phyloP scores from a whole-genome alignment of 2,113 vertebrate genomes.

The Lethenteron camtschaticum region DNA sequence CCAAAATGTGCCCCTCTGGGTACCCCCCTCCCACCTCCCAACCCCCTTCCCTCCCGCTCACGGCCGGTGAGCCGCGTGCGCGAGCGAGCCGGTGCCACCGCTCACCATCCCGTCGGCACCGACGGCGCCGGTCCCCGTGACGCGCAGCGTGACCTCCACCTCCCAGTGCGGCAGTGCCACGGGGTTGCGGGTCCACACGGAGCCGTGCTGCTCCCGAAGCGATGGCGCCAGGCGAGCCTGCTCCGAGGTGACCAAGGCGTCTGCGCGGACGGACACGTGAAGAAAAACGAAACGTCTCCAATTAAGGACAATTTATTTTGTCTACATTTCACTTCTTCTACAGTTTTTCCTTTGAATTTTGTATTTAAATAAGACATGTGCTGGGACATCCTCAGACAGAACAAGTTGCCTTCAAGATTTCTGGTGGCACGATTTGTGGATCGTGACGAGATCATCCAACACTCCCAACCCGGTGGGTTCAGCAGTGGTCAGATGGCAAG shows the following conservation, averaged over 20 bases:
- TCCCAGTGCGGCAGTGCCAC: slow-evolving; percentile 64
- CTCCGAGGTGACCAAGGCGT: slow-evolving; percentile 78
- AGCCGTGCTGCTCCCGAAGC: slow-evolving; percentile 68
- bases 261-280: slow-evolving; percentile 17
- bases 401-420: too few relatives aligned
- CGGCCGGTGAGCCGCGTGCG: neutral
- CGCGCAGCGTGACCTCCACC: slow-evolving; percentile 65
- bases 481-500: too few relatives aligned
- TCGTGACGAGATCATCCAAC: too few relatives aligned
- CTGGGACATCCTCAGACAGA: too few relatives aligned
- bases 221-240: slow-evolving; percentile 80
- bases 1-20: neutral
- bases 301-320: too few relatives aligned
- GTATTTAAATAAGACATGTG: too few relatives aligned
- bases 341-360: too few relatives aligned
- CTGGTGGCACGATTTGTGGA: too few relatives aligned
- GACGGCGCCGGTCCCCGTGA: slow-evolving; percentile 67
- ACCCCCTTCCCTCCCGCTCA: neutral
- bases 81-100: neutral
- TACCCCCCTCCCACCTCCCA: slow-evolving; percentile 1
- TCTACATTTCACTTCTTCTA: too few relatives aligned
- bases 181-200: slow-evolving; percentile 62
- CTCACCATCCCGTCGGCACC: slow-evolving; percentile 83
- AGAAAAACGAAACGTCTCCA: too few relatives aligned
- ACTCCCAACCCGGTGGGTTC: too few relatives aligned